phyloP scores from a whole-genome alignment of 1,140 invertebrate species.

The Drosophila navojoa region DNA sequence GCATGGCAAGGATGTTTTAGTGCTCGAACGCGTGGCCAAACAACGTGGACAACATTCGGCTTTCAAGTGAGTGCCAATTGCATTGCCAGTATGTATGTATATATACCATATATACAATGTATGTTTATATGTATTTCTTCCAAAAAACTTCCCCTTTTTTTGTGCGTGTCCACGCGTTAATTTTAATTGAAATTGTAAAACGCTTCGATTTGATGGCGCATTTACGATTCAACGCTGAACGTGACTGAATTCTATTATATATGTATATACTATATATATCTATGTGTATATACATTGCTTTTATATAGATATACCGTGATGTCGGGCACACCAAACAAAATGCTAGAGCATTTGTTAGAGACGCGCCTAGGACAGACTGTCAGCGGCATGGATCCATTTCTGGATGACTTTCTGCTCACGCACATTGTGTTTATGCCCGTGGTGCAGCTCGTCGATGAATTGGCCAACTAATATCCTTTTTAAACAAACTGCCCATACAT shows the following conservation, averaged over 20 bases:
- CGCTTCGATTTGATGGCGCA: conserved; percentile 36
- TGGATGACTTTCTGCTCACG: conserved; percentile 95
- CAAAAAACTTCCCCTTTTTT: conserved; percentile 12
- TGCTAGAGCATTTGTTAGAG: conserved; percentile 94
- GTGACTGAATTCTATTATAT: conserved; percentile 39
- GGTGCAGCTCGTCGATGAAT: conserved; percentile 89
- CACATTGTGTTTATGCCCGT: conserved; percentile 94
- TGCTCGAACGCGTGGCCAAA: conserved; percentile 90
- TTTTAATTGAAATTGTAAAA: conserved; percentile 42
- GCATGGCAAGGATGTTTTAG: conserved; percentile 93
- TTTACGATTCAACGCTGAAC: conserved; percentile 36
- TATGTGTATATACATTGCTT: conserved; percentile 7
- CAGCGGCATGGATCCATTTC: conserved; percentile 86
- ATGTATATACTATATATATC: conserved; percentile 2
- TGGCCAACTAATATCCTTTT: conserved; percentile 92
- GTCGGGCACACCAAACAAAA: conserved; percentile 94
- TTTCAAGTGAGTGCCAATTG: conserved; percentile 79
- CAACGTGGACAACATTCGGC: conserved; percentile 83
- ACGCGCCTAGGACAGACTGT: conserved; percentile 88
- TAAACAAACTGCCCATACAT: conserved; percentile 25
- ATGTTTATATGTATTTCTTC: no score
- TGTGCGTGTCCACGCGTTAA: conserved; percentile 4
- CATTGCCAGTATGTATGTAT: not conserved
- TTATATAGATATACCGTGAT: conserved; percentile 92
- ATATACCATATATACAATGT: no score